Conservation (phyloP, 2,113 vertebrate species). For the Phrynocephalus versicolor region DNA sequence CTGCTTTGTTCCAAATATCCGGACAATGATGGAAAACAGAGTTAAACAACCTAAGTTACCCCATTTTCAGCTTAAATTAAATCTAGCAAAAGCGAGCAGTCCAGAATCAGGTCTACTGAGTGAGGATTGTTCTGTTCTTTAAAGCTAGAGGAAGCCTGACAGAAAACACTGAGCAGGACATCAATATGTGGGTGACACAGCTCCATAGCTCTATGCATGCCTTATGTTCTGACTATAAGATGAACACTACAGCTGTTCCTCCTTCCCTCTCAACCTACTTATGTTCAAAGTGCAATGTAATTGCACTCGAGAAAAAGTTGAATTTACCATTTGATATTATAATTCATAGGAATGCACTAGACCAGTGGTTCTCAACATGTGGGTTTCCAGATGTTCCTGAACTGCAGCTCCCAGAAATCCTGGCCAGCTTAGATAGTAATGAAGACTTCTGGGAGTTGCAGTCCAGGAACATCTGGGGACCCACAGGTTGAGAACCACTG, state of each 20-base stretch:
- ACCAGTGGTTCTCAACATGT: too few relatives aligned
- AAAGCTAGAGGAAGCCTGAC: rapidly evolving
- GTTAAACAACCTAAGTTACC: background rate
- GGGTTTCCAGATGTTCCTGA: too few relatives aligned
- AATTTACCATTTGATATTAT: too few relatives aligned
- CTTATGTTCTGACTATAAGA: too few relatives aligned
- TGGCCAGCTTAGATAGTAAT: too few relatives aligned
- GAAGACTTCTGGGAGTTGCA: too few relatives aligned
- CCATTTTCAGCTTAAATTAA: slow-evolving; percentile 4
- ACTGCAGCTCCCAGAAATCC: too few relatives aligned
- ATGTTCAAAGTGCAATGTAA: background rate
- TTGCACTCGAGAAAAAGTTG: background rate
- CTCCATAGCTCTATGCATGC: background rate
- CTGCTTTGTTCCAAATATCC: slow-evolving; percentile 27
- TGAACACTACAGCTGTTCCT: background rate
- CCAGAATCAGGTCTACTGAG: background rate
- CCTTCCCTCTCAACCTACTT: too few relatives aligned
- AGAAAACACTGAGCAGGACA: too few relatives aligned
- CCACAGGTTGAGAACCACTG: too few relatives aligned
- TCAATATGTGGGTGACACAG: background rate
- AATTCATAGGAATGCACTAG: too few relatives aligned
- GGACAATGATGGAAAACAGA: slow-evolving; percentile 2
- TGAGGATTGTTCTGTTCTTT: rapidly evolving
- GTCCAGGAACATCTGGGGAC: too few relatives aligned
- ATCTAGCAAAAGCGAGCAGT: background rate